Evolutionary conservation across 2,888 invertebrate genomes (phyloP), one percentile per base, ranked within the genome.

Genomic region (Drosophila ustulata): DNA sequence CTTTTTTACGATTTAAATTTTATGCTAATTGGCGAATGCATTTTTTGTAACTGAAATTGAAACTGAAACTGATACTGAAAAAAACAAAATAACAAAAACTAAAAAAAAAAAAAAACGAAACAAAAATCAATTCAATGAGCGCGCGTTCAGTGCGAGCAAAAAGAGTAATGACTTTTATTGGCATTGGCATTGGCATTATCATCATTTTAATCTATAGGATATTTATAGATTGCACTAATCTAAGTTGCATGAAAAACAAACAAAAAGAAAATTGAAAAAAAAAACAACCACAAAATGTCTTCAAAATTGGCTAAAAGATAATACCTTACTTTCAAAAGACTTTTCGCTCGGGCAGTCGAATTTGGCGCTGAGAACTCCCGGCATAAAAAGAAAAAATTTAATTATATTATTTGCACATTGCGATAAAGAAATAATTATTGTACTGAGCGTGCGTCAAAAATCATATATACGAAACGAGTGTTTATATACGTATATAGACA

Each of bases 1-100:
- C 81, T 78, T 85, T 85, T 85, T 85, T 85, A 85, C 80, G 68
- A 75, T 88, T 86, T 56, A 74, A 85, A 79, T 78, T 86, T 86
- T 67, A 75, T 61, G 71, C 69, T 71, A 83, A 84, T 84, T 84
- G 90, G 89, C 89, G 69, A 75, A 63, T 67, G 77, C 66, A 73
- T 79, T 69, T 87, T 85, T 82, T 82, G 64, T 80, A 70, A 61
- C 53, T 50, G 37, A 55, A 47, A 59, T 30, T 52, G 39, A 51
- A 52, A 57, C 13, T 50, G 30, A 41, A 46, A 28, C 9, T 23
- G 41, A 32, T 18, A 13, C 8, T 37, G 37, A 37, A 37, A 34
- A 32, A 34, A 34, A 34, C 11, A 34, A 9, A 32, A 32, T 18
- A 32, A 32, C 8, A 34, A 34, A 32, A 34, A 34, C 18, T 1